Evolutionary conservation across 2,888 invertebrate genomes (phyloP).

Genomic region (Eremobia ochroleuca): DNA sequence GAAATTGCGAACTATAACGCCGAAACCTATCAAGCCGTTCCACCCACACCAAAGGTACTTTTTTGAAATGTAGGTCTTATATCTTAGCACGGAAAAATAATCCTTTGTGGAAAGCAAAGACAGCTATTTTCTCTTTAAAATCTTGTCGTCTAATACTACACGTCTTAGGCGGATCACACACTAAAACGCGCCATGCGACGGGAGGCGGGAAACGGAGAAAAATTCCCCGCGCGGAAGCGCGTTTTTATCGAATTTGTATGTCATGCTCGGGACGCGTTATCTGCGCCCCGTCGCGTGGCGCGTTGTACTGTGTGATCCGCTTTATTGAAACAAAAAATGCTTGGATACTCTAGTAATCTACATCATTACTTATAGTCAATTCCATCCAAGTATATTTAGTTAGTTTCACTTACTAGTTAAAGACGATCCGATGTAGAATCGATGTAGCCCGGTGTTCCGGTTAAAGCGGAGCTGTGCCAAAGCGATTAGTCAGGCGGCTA

Average conservation of each 20-base stretch:
- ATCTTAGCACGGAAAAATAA: not conserved
- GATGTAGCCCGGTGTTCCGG: conserved; percentile 18
- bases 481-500: conserved; percentile 42
- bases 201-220: not conserved
- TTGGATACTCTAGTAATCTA: not conserved
- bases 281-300: not conserved
- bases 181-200: not conserved
- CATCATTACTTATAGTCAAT: conserved; percentile 1
- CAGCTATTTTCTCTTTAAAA: not conserved
- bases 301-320: not conserved
- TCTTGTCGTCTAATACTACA: not conserved
- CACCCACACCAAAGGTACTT: not conserved
- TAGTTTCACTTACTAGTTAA: conserved; percentile 23
- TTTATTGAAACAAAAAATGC: not conserved
- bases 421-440: conserved; percentile 19
- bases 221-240: too few species aligned
- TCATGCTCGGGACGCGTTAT: too few species aligned
- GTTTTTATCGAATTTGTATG: too few species aligned
- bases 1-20: conserved; percentile 1
- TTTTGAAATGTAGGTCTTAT: not conserved
- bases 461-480: conserved; percentile 46
- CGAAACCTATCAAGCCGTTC: not conserved
- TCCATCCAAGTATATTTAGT: conserved; percentile 3
- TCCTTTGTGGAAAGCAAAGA: not conserved
- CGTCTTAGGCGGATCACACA: not conserved